Percentiles rank a stretch among this genome's conserved stretches.
Evolutionary conservation across 2,888 invertebrate genomes (phyloP).

Genomic region (Pemphredon lugubris): DNA sequence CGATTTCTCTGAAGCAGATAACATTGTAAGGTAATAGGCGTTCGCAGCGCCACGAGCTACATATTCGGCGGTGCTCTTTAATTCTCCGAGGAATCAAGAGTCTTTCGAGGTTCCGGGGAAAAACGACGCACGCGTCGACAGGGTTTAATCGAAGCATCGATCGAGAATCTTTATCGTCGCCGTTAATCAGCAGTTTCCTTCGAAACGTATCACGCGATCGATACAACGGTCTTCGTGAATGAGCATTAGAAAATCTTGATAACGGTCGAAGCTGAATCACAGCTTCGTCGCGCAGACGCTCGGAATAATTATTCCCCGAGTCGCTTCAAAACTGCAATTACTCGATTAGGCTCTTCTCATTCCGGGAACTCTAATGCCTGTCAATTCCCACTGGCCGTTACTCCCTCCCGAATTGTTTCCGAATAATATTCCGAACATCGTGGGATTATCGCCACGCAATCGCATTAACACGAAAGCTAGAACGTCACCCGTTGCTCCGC

Average conservation of each 20-base stretch:
- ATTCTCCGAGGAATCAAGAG: background rate
- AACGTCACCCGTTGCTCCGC: no score
- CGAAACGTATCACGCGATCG: slow-evolving; percentile 35
- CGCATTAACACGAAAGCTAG: no score
- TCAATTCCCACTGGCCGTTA: no score
- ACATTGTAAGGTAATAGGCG: slow-evolving; percentile 28
- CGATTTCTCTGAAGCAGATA: slow-evolving; percentile 51
- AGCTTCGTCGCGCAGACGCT: slow-evolving; percentile 1
- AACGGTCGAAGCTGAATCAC: slow-evolving; percentile 33
- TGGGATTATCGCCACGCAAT: no score
- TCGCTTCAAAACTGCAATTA: no score
- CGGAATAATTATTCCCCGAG: background rate
- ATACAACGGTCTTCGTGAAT: slow-evolving; percentile 45
- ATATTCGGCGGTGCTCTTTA: no score
- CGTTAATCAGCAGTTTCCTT: slow-evolving; percentile 27
- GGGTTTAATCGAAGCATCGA: slow-evolving; percentile 9
- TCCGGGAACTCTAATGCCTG: no score
- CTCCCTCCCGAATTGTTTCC: no score
- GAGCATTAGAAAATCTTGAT: slow-evolving; percentile 49
- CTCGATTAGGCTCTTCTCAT: no score
- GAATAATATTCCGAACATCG: no score
- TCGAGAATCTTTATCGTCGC: slow-evolving; percentile 33
- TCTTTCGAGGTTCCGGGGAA: background rate
- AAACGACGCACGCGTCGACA: slow-evolving; percentile 7
- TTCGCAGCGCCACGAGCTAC: background rate